A percentile compares a stretch with the other conserved stretches of the same genome.
phyloP scores from a whole-genome alignment of 2,797 vertebrate species.

The Poeciliopsis gracilis region DNA sequence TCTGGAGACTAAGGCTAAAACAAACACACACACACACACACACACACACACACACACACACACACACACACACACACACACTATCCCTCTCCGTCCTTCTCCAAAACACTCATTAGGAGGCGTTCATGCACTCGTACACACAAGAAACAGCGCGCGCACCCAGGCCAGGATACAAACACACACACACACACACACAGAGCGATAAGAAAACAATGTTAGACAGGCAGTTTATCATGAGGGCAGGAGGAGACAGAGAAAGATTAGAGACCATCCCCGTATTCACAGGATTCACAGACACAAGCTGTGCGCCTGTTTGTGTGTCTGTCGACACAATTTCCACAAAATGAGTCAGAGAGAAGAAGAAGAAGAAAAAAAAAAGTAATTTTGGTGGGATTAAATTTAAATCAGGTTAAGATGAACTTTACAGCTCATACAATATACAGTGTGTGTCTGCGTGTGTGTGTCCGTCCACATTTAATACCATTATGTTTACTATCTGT shows the following conservation, averaged over 20 bases:
- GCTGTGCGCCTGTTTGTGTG: slow-evolving; percentile 26
- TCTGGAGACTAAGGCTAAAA: slow-evolving; percentile 52
- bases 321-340: slow-evolving; percentile 25
- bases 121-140: slow-evolving; percentile 40
- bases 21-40: slow-evolving; percentile 29
- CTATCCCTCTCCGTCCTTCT: slow-evolving; percentile 22
- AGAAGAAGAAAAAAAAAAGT: slow-evolving; percentile 4
- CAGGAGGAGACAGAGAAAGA: slow-evolving; percentile 74
- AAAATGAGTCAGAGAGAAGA: slow-evolving; percentile 46
- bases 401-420: slow-evolving; percentile 31
- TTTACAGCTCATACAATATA: background rate
- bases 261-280: slow-evolving; percentile 62
- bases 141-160: background rate
- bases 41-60: slow-evolving; percentile 18
- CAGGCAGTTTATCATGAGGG: slow-evolving; percentile 78
- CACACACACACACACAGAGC: slow-evolving; percentile 5
- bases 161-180: slow-evolving; percentile 5
- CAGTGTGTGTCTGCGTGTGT: background rate
- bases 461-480: slow-evolving; percentile 26
- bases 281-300: slow-evolving; percentile 51
- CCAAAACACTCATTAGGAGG: slow-evolving; percentile 53
- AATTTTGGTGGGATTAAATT: slow-evolving; percentile 41
- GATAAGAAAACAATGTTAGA: slow-evolving; percentile 77
- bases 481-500: slow-evolving; percentile 52
- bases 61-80: slow-evolving; percentile 21